Conservation (phyloP, 1,140 invertebrate species). For the Brevipalpus yothersi region DNA sequence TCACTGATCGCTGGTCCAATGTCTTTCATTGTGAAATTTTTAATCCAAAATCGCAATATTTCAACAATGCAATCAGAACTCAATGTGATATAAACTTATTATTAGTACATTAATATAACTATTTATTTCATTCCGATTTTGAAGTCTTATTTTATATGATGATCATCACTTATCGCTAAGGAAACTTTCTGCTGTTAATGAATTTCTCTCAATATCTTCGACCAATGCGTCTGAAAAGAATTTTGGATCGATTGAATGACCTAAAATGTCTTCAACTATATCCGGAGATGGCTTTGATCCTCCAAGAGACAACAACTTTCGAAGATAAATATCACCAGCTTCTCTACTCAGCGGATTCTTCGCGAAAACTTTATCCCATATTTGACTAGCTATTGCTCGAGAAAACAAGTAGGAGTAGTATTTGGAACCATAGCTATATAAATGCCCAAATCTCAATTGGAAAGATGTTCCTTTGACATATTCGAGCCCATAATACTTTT, state of each 20-base stretch:
- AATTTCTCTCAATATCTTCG: not conserved
- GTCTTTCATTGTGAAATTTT: too few relatives aligned
- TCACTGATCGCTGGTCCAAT: too few relatives aligned
- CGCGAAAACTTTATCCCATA: constrained; percentile 73
- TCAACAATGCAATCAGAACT: too few relatives aligned
- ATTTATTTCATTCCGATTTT: too few relatives aligned
- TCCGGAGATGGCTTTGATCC: constrained; percentile 50
- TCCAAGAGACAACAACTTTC: constrained; percentile 56
- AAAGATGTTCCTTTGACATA: constrained; percentile 75
- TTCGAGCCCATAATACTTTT: constrained; percentile 55
- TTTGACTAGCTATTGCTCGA: constrained; percentile 65
- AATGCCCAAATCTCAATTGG: constrained; percentile 84
- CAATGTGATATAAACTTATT: too few relatives aligned
- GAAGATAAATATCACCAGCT: constrained; percentile 47
- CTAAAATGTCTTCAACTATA: constrained; percentile 28
- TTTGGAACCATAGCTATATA: constrained; percentile 91
- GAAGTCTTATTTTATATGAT: too few relatives aligned
- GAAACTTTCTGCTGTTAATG: not conserved
- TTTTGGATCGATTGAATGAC: constrained; percentile 3
- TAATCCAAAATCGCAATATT: too few relatives aligned
- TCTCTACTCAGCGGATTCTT: constrained; percentile 47
- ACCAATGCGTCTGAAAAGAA: constrained; percentile 4
- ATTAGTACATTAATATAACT: too few relatives aligned
- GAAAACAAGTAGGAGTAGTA: constrained; percentile 95
- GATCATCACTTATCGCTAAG: too few relatives aligned